Evolutionary conservation across 2,797 vertebrate genomes (phyloP).

Genomic region (Rhodeus uyekii): DNA sequence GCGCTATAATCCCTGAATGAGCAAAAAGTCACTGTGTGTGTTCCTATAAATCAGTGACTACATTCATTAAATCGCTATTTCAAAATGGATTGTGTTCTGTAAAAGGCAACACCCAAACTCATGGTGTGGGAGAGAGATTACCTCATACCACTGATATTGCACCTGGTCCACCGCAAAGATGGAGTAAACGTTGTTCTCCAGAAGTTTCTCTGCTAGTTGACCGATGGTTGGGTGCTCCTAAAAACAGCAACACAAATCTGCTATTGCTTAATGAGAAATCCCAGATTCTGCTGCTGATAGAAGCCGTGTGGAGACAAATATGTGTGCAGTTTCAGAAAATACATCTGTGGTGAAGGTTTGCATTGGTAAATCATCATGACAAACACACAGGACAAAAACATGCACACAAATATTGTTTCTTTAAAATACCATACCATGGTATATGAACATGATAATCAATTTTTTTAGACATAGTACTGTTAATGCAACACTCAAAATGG

Average conservation of each 20-base stretch:
- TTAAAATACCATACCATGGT: not conserved
- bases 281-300: not conserved
- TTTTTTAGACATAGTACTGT: not conserved
- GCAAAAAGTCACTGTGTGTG: not conserved
- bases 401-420: not conserved
- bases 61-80: not conserved
- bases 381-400: not conserved
- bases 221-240: constrained; percentile 95
- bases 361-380: not conserved
- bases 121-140: constrained; percentile 66
- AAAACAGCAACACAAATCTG: not conserved
- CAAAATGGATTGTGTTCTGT: not conserved
- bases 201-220: constrained; percentile 90
- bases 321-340: not conserved
- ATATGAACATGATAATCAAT: not conserved
- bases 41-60: not conserved
- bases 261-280: not conserved
- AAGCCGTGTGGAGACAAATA: not conserved
- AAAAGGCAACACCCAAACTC: not conserved
- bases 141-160: constrained; percentile 97
- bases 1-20: not conserved
- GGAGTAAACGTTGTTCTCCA: constrained; percentile 91
- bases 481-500: not conserved
- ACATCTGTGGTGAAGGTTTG: not conserved
- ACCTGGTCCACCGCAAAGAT: constrained; percentile 94